Base-by-base conservation (phyloP, 2,797 vertebrate species). In the Thripadectes ignobilis region DNA sequence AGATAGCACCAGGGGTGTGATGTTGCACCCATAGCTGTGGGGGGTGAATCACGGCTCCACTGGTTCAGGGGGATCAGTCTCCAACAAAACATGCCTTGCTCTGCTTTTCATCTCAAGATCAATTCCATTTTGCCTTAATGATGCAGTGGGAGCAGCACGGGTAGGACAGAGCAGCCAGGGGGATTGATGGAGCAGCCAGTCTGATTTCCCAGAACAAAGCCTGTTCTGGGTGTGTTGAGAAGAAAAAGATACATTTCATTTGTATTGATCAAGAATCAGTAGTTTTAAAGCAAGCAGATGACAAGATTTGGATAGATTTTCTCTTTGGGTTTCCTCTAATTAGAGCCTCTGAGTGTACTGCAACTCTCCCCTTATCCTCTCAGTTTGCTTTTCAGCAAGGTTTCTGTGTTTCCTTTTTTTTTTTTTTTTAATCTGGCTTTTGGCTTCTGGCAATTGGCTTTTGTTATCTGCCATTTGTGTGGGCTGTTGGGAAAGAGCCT, bases 301-400 rank as follows among this genome's bases (percentile, higher is more conserved):
- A 82, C 39, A 69, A 66, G 75, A 63, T 82, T 85, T 94, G 82
- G 82, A 82, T 68, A 46, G 85, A 84, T 93, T 85, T 95, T 81
- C 54, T 67, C 34, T 91, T 61, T 2, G 12, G 19, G 78, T 77
- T 88, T n/a, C 52, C 41, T 74, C 57, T 88, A 43, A 49, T 61
- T 43, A 45, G 32, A 77, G 22, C 7, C 65, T 63, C 76, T 14
- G 23, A 58, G 83, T 26, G 39, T 52, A 22, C 52, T 77, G 38
- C 3, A 14, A 8, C 23, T 54, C 46, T 32, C 12, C 55, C 24
- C 20, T 16, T 45, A 54, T 27, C 14, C 55, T 22, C 20, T 14
- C 45, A 49, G 34, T 61, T 69, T 34, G 26, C 36, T 81, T 85
- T 75, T 67, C 27, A 73, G 55, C 17, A 49, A 59, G 45, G 4